Conservation (phyloP, 2,797 vertebrate genomes). For the Enteromius treurensis region DNA sequence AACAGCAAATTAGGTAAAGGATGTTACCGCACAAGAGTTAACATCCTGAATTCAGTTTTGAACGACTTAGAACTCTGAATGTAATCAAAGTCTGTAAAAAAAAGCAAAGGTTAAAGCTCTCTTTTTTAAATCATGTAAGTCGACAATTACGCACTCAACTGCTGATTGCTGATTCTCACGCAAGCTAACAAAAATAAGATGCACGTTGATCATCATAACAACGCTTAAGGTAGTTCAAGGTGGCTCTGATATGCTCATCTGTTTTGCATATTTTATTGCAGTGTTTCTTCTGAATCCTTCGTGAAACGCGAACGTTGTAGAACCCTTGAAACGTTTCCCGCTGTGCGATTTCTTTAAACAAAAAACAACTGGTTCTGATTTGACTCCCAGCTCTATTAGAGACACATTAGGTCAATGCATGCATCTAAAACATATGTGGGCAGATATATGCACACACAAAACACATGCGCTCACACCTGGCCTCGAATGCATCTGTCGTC, state of each 20-base stretch:
- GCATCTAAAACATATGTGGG: slow-evolving; percentile 3
- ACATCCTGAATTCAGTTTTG: neutral
- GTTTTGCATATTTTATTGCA: neutral
- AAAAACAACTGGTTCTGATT: neutral
- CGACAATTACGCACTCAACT: neutral
- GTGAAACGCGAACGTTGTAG: neutral
- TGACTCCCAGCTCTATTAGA: slow-evolving; percentile 9
- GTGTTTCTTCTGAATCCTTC: neutral
- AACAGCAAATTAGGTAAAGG: neutral
- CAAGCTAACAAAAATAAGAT: neutral
- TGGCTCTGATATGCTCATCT: neutral
- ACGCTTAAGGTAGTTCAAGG: neutral
- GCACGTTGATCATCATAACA: neutral
- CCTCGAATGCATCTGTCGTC: slow-evolving; percentile 42
- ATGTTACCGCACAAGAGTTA: neutral
- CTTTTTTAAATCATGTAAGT: neutral
- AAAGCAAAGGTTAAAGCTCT: neutral
- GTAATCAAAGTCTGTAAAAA: slow-evolving; percentile 9
- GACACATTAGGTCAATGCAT: slow-evolving; percentile 13
- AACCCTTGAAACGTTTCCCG: neutral
- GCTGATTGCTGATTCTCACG: neutral
- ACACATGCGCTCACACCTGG: slow-evolving; percentile 47
- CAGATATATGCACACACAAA: slow-evolving; percentile 21
- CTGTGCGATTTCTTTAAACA: neutral
- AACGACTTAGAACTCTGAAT: neutral